Conservation (phyloP, 2,888 invertebrate species). For the Tethea ocularis region DNA sequence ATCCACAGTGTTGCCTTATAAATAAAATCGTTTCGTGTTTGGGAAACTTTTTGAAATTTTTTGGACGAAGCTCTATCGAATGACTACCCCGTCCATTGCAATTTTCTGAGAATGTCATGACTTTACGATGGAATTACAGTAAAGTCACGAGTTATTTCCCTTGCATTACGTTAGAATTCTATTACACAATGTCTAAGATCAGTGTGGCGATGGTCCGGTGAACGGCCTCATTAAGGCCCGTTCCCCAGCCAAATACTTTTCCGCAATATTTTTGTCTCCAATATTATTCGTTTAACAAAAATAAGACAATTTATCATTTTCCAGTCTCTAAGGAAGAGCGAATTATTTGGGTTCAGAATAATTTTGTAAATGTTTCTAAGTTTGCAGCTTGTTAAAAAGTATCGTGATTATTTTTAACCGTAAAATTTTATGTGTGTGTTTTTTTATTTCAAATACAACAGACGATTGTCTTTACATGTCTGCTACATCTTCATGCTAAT, state of each 20-base stretch:
- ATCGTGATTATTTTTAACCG: too few species aligned
- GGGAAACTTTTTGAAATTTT: not conserved
- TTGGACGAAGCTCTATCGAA: not conserved
- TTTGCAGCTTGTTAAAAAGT: not conserved
- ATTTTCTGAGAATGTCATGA: not conserved
- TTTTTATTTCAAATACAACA: too few species aligned
- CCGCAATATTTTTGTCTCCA: constrained; percentile 59
- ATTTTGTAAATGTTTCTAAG: not conserved
- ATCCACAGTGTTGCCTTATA: too few species aligned
- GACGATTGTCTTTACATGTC: too few species aligned
- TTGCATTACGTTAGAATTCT: not conserved
- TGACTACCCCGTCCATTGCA: not conserved
- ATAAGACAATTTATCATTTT: constrained; percentile 38
- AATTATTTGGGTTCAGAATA: not conserved
- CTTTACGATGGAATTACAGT: not conserved
- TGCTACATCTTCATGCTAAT: too few species aligned
- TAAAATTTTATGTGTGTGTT: too few species aligned
- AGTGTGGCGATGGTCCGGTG: constrained; percentile 41
- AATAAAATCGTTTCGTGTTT: too few species aligned
- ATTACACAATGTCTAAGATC: constrained; percentile 3
- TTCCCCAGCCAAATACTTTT: constrained; percentile 60
- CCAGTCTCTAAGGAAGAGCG: not conserved
- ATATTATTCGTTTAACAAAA: constrained; percentile 62
- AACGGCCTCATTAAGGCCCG: constrained; percentile 67
- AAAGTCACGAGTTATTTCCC: not conserved